phyloP scores from a whole-genome alignment of 35 echinoderm and acorn worm species.

The Ophiothrix spiculata region DNA sequence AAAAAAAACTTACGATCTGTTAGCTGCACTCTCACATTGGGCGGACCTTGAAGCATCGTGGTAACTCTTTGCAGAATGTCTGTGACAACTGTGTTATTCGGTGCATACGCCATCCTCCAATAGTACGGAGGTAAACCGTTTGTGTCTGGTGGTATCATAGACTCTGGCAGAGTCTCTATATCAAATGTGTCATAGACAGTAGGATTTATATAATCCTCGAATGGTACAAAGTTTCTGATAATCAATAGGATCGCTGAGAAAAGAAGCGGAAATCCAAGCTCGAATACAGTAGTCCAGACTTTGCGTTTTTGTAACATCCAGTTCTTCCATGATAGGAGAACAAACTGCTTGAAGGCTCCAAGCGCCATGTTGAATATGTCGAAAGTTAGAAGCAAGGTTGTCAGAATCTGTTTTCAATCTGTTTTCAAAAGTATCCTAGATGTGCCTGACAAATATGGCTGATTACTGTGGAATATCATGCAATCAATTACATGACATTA shows the following conservation, averaged over 20 bases:
- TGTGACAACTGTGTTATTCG: constrained; percentile 41
- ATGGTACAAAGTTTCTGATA: constrained; percentile 62
- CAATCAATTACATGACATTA: too few relatives aligned
- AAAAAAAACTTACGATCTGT: constrained; percentile 10
- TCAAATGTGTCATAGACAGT: constrained; percentile 60
- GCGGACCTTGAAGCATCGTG: constrained; percentile 17
- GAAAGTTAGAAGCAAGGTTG: too few relatives aligned
- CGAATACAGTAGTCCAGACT: constrained; percentile 57
- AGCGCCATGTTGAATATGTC: constrained; percentile 34
- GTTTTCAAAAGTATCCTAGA: too few relatives aligned
- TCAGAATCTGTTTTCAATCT: too few relatives aligned
- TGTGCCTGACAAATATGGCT: too few relatives aligned
- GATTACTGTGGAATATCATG: too few relatives aligned
- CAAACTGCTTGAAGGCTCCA: constrained; percentile 58
- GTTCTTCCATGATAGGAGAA: constrained; percentile 91
- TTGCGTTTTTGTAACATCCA: constrained; percentile 72
- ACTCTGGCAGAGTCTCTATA: constrained; percentile 52
- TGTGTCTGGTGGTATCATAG: not conserved
- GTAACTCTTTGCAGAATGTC: constrained; percentile 52
- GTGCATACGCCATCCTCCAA: constrained; percentile 83
- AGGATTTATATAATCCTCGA: constrained; percentile 34
- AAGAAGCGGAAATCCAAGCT: constrained; percentile 65
- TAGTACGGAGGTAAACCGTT: constrained; percentile 15
- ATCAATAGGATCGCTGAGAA: constrained; percentile 71
- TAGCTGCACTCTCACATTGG: not conserved